These are phyloP conservation scores for Geophilus truncorum DNA, from an alignment of 2,888 invertebrate species.

Conservation along the genomic window DNA sequence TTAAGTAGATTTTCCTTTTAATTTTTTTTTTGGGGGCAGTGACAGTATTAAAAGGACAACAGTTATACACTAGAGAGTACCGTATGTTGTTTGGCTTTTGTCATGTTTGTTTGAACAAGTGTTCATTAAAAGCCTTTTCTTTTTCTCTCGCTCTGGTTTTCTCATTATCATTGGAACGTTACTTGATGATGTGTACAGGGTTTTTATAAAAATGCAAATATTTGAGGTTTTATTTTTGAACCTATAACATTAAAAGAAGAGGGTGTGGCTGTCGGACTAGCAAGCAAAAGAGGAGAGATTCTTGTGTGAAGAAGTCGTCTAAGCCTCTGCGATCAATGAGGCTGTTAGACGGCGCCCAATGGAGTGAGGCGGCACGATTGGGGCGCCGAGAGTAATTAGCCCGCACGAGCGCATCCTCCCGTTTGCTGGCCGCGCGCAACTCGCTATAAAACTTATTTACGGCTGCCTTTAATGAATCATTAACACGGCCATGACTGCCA, in stretches of 20 bases:
- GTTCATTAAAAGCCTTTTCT: not conserved
- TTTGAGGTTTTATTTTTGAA: conserved; percentile 31
- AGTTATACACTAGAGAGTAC: not conserved
- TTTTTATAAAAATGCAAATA: conserved; percentile 28
- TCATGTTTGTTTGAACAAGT: not conserved
- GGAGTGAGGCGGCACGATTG: conserved; percentile 31
- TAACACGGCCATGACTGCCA: conserved; percentile 33
- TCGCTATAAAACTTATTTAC: conserved; percentile 33
- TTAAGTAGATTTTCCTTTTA: too few relatives aligned
- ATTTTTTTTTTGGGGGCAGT: not conserved
- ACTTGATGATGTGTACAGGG: not conserved
- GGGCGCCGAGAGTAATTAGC: conserved; percentile 32
- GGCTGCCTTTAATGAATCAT: conserved; percentile 33
- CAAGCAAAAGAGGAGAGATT: not conserved
- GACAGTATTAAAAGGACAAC: not conserved
- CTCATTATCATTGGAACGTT: not conserved
- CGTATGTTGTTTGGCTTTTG: not conserved
- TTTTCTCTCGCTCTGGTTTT: not conserved
- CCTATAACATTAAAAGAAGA: not conserved
- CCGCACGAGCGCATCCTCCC: conserved; percentile 29
- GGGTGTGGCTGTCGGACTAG: not conserved
- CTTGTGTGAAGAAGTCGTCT: not conserved
- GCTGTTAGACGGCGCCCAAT: conserved; percentile 29
- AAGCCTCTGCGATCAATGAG: conserved; percentile 28
- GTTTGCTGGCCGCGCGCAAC: conserved; percentile 30